Percentiles rank a stretch among this genome's conserved stretches.
These are phyloP conservation scores for Drosophila heteroneura DNA, from an alignment of 2,888 invertebrate genomes.

Conservation along the genomic window DNA sequence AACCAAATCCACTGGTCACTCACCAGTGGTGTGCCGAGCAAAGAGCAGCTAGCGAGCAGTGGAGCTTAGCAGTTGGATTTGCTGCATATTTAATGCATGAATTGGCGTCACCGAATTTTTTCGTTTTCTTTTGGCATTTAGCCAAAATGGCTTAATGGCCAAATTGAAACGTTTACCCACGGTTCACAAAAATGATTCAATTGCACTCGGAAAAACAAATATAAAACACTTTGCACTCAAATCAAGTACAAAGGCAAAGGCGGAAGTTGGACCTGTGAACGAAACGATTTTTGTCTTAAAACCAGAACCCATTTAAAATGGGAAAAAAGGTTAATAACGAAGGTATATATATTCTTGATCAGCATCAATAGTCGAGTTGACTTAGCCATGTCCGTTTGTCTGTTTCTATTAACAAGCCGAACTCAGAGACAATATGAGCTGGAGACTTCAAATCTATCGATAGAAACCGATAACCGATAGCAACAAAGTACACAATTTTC, in stretches of 20 bases:
- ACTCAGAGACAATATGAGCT: neutral
- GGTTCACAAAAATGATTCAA: constrained; percentile 35
- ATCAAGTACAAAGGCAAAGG: neutral
- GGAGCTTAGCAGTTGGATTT: constrained; percentile 74
- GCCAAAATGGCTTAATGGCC: constrained; percentile 65
- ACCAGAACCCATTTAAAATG: neutral
- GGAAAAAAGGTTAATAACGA: neutral
- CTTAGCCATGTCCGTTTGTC: neutral
- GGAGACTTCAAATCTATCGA: neutral
- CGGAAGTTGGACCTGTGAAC: neutral
- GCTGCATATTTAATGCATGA: constrained; percentile 79
- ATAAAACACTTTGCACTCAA: neutral
- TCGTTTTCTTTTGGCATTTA: constrained; percentile 59
- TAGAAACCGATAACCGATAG: neutral
- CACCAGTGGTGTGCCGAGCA: constrained; percentile 22
- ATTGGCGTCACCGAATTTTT: constrained; percentile 53
- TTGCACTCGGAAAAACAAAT: constrained; percentile 5
- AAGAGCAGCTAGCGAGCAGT: constrained; percentile 11
- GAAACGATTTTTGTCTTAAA: neutral
- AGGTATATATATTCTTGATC: neutral
- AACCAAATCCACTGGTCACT: constrained; percentile 73
- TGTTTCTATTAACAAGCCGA: neutral
- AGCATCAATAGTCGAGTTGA: neutral
- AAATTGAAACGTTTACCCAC: constrained; percentile 72
- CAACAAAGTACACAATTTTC: neutral